Conservation (phyloP, 2,888 invertebrate genomes). For the Megastigmus dorsalis region DNA sequence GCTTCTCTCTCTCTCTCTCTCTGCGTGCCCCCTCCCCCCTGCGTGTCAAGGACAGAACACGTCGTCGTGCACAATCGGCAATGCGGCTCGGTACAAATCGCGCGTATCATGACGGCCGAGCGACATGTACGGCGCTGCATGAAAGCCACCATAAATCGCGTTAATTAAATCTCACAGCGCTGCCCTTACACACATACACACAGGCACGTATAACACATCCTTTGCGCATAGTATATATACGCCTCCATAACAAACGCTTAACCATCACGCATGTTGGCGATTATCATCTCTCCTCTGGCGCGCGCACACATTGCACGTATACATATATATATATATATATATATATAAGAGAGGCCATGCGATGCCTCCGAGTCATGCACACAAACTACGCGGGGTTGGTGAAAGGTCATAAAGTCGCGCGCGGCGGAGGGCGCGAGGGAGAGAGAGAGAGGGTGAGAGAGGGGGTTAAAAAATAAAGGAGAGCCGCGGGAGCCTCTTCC, state of each 20-base stretch:
- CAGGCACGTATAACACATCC: too few relatives aligned
- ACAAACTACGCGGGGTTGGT: too few relatives aligned
- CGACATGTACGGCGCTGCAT: constrained; percentile 11
- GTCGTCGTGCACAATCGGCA: background rate
- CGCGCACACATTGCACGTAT: background rate
- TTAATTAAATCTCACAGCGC: constrained; percentile 66
- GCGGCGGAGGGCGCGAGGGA: too few relatives aligned
- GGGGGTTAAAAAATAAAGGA: constrained; percentile 35
- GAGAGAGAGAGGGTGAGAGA: constrained; percentile 46
- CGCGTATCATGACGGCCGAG: constrained; percentile 11
- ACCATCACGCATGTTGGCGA: constrained; percentile 68
- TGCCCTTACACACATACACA: too few relatives aligned
- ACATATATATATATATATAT: too few relatives aligned
- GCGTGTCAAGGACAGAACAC: constrained; percentile 3
- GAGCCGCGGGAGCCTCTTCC: constrained; percentile 51
- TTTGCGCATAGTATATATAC: too few relatives aligned
- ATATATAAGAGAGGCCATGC: too few relatives aligned
- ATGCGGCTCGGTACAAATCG: constrained; percentile 7
- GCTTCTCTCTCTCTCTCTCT: too few relatives aligned
- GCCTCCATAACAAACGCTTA: constrained; percentile 66
- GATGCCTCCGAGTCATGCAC: background rate
- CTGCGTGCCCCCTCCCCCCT: too few relatives aligned
- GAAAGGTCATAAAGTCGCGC: too few relatives aligned
- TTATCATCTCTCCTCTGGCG: constrained; percentile 65
- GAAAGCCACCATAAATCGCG: constrained; percentile 63